Evolutionary conservation across 2,888 invertebrate species (phyloP).

Genomic region (Pseudococcus longispinus): DNA sequence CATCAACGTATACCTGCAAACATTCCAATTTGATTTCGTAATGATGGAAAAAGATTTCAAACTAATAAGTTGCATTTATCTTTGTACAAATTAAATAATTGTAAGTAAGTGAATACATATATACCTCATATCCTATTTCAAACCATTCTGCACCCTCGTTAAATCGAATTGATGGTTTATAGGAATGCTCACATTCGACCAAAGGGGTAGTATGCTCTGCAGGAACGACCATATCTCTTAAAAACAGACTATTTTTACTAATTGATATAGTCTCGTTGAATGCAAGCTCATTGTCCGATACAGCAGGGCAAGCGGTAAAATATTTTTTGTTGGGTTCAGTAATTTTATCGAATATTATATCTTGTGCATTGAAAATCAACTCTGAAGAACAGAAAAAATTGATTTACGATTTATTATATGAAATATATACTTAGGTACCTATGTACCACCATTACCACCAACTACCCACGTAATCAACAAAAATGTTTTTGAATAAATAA

Average conservation of each 20-base stretch:
- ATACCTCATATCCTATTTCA: neutral
- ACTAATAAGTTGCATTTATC: neutral
- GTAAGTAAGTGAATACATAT: too few species aligned
- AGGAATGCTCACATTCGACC: neutral
- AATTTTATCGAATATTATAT: neutral
- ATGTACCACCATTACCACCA: too few species aligned
- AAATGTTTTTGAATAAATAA: too few species aligned
- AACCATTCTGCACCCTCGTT: neutral
- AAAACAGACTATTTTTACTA: neutral
- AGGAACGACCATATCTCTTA: neutral
- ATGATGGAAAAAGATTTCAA: too few species aligned
- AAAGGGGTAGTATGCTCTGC: neutral
- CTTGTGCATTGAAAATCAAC: neutral
- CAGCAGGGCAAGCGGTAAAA: neutral
- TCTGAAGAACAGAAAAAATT: neutral
- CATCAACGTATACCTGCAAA: too few species aligned
- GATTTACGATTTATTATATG: too few species aligned
- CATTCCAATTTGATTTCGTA: too few species aligned
- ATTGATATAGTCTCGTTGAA: neutral
- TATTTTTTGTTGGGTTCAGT: neutral
- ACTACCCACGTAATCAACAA: too few species aligned
- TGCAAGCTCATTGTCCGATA: neutral
- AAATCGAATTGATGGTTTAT: neutral
- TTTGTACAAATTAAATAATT: too few species aligned
- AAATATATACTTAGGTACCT: too few species aligned